Evolutionary conservation across 2,888 invertebrate species (phyloP).

Genomic region (Apodemia duryi): DNA sequence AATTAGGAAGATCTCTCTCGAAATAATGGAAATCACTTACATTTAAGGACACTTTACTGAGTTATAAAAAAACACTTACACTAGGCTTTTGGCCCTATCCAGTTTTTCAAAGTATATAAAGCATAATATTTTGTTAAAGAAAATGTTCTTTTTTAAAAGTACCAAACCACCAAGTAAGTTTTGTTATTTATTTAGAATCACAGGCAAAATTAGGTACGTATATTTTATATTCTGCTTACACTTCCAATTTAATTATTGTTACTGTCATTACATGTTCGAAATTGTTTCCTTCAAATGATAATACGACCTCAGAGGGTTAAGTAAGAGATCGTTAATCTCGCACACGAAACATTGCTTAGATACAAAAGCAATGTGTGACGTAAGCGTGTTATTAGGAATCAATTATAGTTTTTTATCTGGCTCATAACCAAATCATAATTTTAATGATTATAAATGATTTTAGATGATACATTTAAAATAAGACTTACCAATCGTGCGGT

Average conservation of each 20-base stretch:
- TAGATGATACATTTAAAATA: slow-evolving; percentile 10
- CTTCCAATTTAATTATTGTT: background rate
- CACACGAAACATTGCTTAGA: slow-evolving; percentile 63
- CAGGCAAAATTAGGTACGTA: too few species aligned
- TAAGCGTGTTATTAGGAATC: background rate
- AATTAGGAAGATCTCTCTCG: too few species aligned
- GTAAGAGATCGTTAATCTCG: slow-evolving; percentile 43
- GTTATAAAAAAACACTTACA: too few species aligned
- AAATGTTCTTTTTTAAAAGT: too few species aligned
- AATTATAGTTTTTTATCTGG: background rate
- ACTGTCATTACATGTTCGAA: background rate
- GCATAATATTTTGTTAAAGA: too few species aligned
- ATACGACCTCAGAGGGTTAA: background rate
- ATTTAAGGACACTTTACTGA: too few species aligned
- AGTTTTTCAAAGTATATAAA: background rate
- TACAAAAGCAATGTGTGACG: slow-evolving; percentile 48
- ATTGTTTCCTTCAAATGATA: background rate
- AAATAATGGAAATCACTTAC: too few species aligned
- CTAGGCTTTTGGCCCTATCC: background rate
- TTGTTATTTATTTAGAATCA: too few species aligned
- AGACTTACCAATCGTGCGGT: slow-evolving; percentile 80
- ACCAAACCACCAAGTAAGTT: too few species aligned
- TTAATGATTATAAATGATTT: background rate
- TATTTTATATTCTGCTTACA: too few species aligned
- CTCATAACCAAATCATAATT: background rate